Percentiles rank a stretch among this genome's conserved stretches.
Evolutionary conservation across 2,888 invertebrate genomes (phyloP).

Genomic region (Conomelus anceps): DNA sequence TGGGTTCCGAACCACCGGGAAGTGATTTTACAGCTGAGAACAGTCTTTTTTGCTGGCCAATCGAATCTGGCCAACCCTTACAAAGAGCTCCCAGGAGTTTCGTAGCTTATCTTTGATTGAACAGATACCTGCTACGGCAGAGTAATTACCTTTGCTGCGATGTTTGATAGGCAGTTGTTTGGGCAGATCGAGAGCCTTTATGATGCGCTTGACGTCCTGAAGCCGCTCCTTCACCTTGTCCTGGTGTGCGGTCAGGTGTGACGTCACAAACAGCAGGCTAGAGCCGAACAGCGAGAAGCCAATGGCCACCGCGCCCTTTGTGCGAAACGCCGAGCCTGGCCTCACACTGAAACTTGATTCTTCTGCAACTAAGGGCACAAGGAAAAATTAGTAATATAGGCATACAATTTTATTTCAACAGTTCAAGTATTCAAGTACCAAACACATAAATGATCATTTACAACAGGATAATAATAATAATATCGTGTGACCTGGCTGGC

Average conservation of each 20-base stretch:
- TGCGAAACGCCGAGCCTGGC: constrained; percentile 81
- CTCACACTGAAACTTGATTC: constrained; percentile 81
- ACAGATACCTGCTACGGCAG: neutral
- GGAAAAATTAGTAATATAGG: neutral
- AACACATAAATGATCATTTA: too few species aligned
- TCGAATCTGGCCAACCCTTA: too few species aligned
- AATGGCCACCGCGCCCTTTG: constrained; percentile 93
- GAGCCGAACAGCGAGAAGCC: constrained; percentile 92
- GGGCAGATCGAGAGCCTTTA: constrained; percentile 73
- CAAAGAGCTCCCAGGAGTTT: too few species aligned
- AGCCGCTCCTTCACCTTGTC: constrained; percentile 74
- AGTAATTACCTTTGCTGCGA: constrained; percentile 45
- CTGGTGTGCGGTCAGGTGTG: constrained; percentile 89
- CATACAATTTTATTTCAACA: too few species aligned
- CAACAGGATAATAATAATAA: too few species aligned
- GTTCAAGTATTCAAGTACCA: too few species aligned
- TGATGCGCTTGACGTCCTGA: constrained; percentile 77
- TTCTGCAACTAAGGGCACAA: constrained; percentile 57
- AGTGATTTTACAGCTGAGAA: too few species aligned
- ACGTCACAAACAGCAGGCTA: constrained; percentile 89
- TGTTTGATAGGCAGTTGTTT: constrained; percentile 70
- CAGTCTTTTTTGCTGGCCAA: too few species aligned
- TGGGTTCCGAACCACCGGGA: too few species aligned
- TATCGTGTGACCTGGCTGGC: too few species aligned
- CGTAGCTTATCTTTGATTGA: too few species aligned